Percentiles rank a stretch among this genome's conserved stretches.
These are phyloP conservation scores for Psilopogon haemacephalus DNA, from an alignment of 2,113 vertebrate species.

Conservation along the genomic window DNA sequence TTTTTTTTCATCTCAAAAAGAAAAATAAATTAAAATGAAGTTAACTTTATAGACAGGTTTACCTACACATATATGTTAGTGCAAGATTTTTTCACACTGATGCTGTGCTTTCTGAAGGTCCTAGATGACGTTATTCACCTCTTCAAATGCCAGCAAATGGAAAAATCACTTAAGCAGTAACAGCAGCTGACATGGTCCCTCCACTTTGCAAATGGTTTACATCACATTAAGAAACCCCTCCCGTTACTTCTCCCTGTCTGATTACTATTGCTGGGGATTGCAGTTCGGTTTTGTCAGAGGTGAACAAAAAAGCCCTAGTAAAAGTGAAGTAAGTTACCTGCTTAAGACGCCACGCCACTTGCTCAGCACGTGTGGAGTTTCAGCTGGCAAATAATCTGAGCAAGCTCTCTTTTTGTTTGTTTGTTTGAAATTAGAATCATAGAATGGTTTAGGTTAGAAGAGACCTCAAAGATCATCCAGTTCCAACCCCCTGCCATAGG, in stretches of 20 bases:
- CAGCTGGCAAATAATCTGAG: conserved; percentile 40
- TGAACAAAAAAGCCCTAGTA: conserved; percentile 41
- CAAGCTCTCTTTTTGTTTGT: not conserved
- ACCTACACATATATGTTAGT: conserved; percentile 34
- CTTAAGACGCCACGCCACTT: conserved; percentile 36
- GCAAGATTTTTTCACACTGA: conserved; percentile 31
- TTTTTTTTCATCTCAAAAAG: conserved; percentile 59
- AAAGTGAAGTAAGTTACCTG: conserved; percentile 12
- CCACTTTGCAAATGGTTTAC: conserved; percentile 39
- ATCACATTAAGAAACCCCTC: conserved; percentile 38
- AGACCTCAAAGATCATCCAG: too few species aligned
- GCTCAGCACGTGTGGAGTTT: conserved; percentile 25
- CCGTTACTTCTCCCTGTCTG: conserved; percentile 44
- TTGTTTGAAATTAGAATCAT: too few species aligned
- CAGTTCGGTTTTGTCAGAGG: conserved; percentile 26
- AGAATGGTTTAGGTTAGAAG: too few species aligned
- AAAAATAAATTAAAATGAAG: conserved; percentile 39
- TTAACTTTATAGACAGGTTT: conserved; percentile 30
- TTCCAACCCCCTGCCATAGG: too few species aligned
- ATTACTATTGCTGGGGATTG: conserved; percentile 37
- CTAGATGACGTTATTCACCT: conserved; percentile 25
- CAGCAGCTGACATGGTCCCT: conserved; percentile 75
- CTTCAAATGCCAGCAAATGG: conserved; percentile 69
- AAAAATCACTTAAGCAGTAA: conserved; percentile 39
- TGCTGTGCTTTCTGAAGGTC: conserved; percentile 61